A percentile compares a stretch with the other conserved stretches of the same genome.
These are phyloP conservation scores for Peucedramus taeniatus DNA, from an alignment of 2,113 vertebrate genomes.

Conservation along the genomic window DNA sequence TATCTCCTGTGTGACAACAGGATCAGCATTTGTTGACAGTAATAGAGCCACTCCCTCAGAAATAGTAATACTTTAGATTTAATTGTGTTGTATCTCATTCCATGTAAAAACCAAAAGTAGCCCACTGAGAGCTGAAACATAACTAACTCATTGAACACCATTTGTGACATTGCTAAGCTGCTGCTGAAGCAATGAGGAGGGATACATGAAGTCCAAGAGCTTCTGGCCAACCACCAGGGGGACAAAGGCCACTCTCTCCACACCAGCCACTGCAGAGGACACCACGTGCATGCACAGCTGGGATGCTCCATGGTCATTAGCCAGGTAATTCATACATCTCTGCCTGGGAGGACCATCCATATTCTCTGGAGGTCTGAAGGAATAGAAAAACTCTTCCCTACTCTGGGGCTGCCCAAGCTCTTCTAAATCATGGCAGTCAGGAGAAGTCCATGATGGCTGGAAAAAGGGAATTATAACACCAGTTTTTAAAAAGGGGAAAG, in stretches of 20 bases:
- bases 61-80: not conserved
- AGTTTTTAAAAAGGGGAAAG: not conserved
- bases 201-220: not conserved
- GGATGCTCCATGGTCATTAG: not conserved
- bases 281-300: rapidly evolving
- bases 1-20: rapidly evolving
- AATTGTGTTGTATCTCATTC: not conserved
- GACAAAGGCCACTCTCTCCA: not conserved
- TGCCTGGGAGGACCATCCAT: not conserved
- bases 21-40: not conserved
- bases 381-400: not conserved
- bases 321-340: not conserved
- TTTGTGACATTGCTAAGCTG: not conserved
- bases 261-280: not conserved
- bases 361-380: not conserved
- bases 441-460: not conserved
- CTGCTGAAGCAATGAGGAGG: not conserved
- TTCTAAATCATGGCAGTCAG: not conserved
- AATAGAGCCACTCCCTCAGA: not conserved
- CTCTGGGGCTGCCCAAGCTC: not conserved
- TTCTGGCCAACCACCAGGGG: not conserved
- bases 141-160: not conserved
- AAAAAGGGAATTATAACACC: not conserved
- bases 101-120: not conserved
- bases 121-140: not conserved